Evolutionary conservation across 1,140 invertebrate species (phyloP).

Genomic region (Yoshiicerus persimilis): DNA sequence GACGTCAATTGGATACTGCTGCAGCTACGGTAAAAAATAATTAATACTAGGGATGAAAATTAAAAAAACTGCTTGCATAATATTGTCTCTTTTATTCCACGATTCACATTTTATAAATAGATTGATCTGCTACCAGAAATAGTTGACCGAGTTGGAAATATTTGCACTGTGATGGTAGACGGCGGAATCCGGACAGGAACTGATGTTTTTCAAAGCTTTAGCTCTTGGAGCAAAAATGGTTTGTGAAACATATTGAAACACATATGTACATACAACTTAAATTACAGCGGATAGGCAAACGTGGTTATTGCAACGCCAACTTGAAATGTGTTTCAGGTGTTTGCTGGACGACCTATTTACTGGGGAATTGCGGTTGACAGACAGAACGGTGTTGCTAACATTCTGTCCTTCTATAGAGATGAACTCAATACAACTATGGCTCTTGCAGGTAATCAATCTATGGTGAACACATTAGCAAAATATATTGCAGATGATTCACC

Average conservation of each 20-base stretch:
- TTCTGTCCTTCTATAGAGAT: too few species aligned
- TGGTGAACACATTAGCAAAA: too few species aligned
- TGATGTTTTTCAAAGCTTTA: conserved; percentile 87
- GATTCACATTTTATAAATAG: neutral
- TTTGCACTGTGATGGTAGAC: conserved; percentile 78
- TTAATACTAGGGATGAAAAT: neutral
- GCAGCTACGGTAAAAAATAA: conserved; percentile 66
- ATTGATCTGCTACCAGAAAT: conserved; percentile 30
- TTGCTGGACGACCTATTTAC: too few species aligned
- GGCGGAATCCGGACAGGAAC: conserved; percentile 82
- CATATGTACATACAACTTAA: too few species aligned
- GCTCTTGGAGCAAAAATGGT: conserved; percentile 87
- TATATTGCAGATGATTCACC: too few species aligned
- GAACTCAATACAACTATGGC: too few species aligned
- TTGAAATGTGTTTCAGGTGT: too few species aligned
- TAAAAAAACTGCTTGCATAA: neutral
- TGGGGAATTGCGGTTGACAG: too few species aligned
- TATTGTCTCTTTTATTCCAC: neutral
- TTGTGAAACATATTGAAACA: neutral
- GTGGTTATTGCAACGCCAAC: neutral
- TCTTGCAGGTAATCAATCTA: neutral
- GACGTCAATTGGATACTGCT: conserved; percentile 79
- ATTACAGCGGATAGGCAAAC: too few species aligned
- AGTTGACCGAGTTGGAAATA: conserved; percentile 53
- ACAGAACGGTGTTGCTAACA: too few species aligned